Evolutionary conservation across 2,888 invertebrate species (phyloP).

Genomic region (Gasteruption jaculator): DNA sequence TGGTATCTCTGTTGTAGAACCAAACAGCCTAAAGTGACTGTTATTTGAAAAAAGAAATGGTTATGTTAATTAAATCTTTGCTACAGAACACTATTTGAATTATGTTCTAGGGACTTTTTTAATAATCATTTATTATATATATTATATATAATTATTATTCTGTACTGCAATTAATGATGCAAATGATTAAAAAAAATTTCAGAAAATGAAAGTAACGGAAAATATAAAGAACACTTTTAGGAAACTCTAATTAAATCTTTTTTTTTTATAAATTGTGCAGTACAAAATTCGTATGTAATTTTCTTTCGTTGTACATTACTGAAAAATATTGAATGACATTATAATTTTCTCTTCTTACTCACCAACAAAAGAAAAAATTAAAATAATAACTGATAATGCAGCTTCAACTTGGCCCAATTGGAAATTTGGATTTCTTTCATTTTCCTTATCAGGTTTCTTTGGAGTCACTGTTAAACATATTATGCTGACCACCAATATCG

Average conservation of each 20-base stretch:
- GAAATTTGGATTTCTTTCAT: conserved; percentile 70
- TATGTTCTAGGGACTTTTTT: too few species aligned
- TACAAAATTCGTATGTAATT: neutral
- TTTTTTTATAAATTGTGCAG: conserved; percentile 1
- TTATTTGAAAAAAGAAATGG: too few species aligned
- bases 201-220: conserved; percentile 10
- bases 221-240: conserved; percentile 9
- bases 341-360: conserved; percentile 32
- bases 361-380: conserved; percentile 78
- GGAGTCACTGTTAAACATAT: conserved; percentile 59
- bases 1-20: conserved; percentile 79
- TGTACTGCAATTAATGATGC: too few species aligned
- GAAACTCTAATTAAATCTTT: conserved; percentile 15
- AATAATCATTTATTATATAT: conserved; percentile 8
- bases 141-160: neutral
- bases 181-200: too few species aligned
- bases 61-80: too few species aligned
- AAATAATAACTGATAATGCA: conserved; percentile 68
- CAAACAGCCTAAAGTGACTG: conserved; percentile 76
- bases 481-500: conserved; percentile 63
- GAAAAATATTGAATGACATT: neutral
- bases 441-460: conserved; percentile 53
- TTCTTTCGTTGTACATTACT: too few species aligned
- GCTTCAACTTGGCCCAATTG: conserved; percentile 76
- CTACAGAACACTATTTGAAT: too few species aligned